These are phyloP conservation scores for Pygathrix nemaeus DNA, from an alignment of 2,113 vertebrate genomes.

Conservation along the genomic window DNA sequence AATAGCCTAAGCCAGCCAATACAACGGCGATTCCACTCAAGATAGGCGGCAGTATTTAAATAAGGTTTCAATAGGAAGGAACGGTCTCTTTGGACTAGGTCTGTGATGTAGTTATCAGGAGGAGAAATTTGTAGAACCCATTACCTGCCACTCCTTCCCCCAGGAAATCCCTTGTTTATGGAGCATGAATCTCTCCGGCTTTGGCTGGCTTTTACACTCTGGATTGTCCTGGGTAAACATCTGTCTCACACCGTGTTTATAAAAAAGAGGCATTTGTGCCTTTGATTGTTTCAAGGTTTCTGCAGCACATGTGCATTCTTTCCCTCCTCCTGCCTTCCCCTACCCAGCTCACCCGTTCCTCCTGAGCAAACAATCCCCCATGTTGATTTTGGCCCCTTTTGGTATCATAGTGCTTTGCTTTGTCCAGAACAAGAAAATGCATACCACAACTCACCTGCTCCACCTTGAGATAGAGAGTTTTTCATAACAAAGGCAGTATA, in stretches of 20 bases:
- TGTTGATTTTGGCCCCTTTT: background rate
- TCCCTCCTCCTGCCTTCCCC: background rate
- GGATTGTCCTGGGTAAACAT: slow-evolving; percentile 48
- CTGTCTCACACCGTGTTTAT: slow-evolving; percentile 63
- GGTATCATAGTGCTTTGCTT: background rate
- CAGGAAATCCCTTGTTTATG: slow-evolving; percentile 64
- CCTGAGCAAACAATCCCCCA: background rate
- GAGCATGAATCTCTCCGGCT: slow-evolving; percentile 49
- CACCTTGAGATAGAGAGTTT: background rate
- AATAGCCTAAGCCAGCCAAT: background rate
- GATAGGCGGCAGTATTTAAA: slow-evolving; percentile 70
- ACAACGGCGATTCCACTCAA: background rate
- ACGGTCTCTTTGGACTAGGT: slow-evolving; percentile 68
- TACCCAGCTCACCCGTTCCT: fast-evolving
- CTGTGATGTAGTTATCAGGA: slow-evolving; percentile 70
- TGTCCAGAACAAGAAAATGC: background rate
- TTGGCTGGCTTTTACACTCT: background rate
- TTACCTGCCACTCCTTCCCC: slow-evolving; percentile 56
- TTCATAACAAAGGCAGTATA: background rate
- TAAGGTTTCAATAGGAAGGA: slow-evolving; percentile 61
- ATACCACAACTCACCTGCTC: background rate
- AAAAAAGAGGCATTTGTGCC: slow-evolving; percentile 78
- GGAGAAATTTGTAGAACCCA: slow-evolving; percentile 65
- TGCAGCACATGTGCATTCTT: background rate
- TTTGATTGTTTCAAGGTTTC: slow-evolving; percentile 73